Base-by-base conservation (phyloP, 2,888 invertebrate species). In the Melanchra persicariae region DNA sequence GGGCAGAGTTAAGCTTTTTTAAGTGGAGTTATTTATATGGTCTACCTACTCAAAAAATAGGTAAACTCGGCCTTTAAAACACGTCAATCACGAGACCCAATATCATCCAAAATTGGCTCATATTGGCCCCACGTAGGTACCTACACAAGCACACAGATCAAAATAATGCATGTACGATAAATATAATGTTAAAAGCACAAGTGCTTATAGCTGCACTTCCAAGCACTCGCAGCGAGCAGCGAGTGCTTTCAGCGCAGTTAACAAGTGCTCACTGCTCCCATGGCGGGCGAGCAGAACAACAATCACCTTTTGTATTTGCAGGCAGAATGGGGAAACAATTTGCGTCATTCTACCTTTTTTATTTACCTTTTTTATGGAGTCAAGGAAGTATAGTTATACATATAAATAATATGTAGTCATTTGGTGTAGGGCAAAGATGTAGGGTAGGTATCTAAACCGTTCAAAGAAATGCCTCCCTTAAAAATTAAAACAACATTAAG, bases 231-330 rank as follows among this genome's bases (percentile, higher is more conserved):
- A 70, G 37, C 62, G 26, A 64, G 66, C 51, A 71, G 75, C 61
- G 54, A 82, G 79, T 77, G 81, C 78, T 85, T 85, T 81, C 70
- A 83, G 70, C 63, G 70, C 73, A 74, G 75, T 72, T 83, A 83
- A 70, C 86, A 76, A 81, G 72, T 81, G 61, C 75, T 77, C 66
- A 71, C 68, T 75, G 70, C 81, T 71, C 72, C 61, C 60, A 81
- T 73, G 68, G 75, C 59, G 49, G 77, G 45, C 62, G 65, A 66
- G 66, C 83, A 55, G 63, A 83, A 85, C 81, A 81, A 85, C 83
- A 81, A 84, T 81, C 75, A 69, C 68, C 84, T 74, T 81, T 85
- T 81, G 71, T 77, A 74, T 64, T 69, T 66, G 60, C 67, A 43
- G 26, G 55, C 60, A 74, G 66, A 83, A 80, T 74, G 70, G 43